Conservation (phyloP, 2,113 vertebrate genomes). For the Speoplatyrhinus poulsoni region DNA sequence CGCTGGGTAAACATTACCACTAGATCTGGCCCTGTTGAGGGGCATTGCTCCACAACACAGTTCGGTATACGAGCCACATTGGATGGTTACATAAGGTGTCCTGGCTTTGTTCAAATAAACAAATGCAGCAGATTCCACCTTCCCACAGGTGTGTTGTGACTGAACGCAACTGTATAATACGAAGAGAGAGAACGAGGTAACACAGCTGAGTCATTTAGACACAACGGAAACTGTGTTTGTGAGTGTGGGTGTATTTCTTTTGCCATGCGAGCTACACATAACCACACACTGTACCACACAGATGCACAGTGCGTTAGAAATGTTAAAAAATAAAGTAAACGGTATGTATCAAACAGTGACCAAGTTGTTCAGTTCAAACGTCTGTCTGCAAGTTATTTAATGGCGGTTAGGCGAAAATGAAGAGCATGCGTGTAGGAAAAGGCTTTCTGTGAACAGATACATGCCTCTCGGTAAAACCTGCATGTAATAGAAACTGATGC, state of each 20-base stretch:
- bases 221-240: slow-evolving; percentile 6
- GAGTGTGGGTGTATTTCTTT: neutral
- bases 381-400: slow-evolving; percentile 57
- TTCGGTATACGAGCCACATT: slow-evolving; percentile 8
- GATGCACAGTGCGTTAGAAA: slow-evolving; percentile 18
- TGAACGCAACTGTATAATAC: slow-evolving; percentile 1
- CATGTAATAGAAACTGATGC: slow-evolving; percentile 4
- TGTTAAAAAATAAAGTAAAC: slow-evolving; percentile 50
- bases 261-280: slow-evolving; percentile 3
- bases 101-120: slow-evolving; percentile 12
- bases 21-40: neutral
- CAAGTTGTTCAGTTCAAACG: slow-evolving; percentile 48
- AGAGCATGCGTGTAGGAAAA: slow-evolving; percentile 37
- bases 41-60: slow-evolving; percentile 6
- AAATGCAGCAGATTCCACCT: slow-evolving; percentile 18
- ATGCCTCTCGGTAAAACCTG: slow-evolving; percentile 43
- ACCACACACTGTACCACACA: slow-evolving; percentile 11
- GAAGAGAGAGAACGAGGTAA: neutral
- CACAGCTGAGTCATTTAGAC: slow-evolving; percentile 35
- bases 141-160: slow-evolving; percentile 1
- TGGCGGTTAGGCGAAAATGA: slow-evolving; percentile 45
- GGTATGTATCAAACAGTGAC: slow-evolving; percentile 45
- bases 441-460: slow-evolving; percentile 49
- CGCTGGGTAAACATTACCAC: slow-evolving; percentile 19
- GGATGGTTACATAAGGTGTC: slow-evolving; percentile 21